Evolutionary conservation across 1,140 invertebrate genomes (phyloP), one percentile per base, ranked within the genome.

Genomic region (Drosophila erecta): DNA sequence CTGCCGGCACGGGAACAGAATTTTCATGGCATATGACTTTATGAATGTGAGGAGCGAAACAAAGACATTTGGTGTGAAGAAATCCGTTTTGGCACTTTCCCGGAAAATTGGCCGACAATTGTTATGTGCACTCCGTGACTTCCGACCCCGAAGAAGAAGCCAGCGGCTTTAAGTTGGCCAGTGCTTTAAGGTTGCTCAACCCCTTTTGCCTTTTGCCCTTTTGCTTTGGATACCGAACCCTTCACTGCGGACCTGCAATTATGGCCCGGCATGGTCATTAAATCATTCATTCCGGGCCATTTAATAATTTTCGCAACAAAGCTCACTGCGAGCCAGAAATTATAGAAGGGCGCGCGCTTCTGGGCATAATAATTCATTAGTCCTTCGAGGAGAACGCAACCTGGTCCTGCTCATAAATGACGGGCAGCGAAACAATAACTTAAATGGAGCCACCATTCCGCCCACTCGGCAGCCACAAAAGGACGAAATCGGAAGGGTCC

Each of bases 281-380:
- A 90, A 90, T 90, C 87, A 90, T 90, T 90, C 83, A 90, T 90
- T 90, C 83, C 87, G 73, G 71, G 73, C 79, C 87, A 90, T 90
- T 90, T 87, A 90, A 90, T 90, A 90, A 90, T 90, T 90, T 84
- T 75, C 49, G 75, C 80, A 72, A 79, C 65, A 79, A 72, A 72
- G 75, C 75, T 50, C 60, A 24, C 14, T 50, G 17, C 11, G 35
- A 47, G 44, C 2, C 35, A 15, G 38, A 46, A 65, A 65, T 65
- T 47, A 67, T 51, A 20, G 41, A n/a, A 41, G 65, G 69, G 81
- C 78, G 75, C 83, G 84, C 46, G 76, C 37, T 37, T n/a, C 22
- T 7, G 56, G 46, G 40, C 64, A 76, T 84, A 87, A 87, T 87
- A 87, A 87, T 89, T 87, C 84, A 87, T 87, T 87, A 87, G 76